phyloP scores from a whole-genome alignment of 2,797 vertebrate genomes.

The Cephalopachus bancanus region DNA sequence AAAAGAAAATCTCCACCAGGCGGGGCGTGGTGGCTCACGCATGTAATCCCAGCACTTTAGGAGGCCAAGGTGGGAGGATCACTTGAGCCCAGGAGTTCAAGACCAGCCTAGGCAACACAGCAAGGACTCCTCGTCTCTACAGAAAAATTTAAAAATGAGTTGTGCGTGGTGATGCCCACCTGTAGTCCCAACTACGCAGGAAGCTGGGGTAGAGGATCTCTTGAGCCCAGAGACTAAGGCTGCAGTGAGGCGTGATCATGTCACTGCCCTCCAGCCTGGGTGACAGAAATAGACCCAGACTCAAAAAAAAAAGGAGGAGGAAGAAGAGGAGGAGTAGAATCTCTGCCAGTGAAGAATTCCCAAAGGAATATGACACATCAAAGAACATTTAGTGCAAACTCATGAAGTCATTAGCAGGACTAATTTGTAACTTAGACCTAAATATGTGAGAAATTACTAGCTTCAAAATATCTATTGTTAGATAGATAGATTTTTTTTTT shows the following conservation, averaged over 20 bases:
- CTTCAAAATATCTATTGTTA: slow-evolving; percentile 11
- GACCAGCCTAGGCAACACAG: neutral
- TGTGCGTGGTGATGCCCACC: neutral
- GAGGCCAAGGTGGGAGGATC: neutral
- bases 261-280: neutral
- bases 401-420: slow-evolving; percentile 49
- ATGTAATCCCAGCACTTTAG: neutral
- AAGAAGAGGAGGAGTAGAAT: too few species aligned
- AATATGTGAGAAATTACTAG: slow-evolving; percentile 20
- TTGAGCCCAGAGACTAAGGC: neutral
- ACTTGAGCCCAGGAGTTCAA: neutral
- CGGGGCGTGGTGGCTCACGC: neutral
- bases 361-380: slow-evolving; percentile 83
- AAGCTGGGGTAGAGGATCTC: neutral
- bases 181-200: neutral
- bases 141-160: neutral
- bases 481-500: too few species aligned
- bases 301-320: neutral
- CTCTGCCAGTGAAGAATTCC: slow-evolving; percentile 71
- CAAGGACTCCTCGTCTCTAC: neutral
- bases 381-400: slow-evolving; percentile 36
- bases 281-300: too few species aligned
- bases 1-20: slow-evolving; percentile 14
- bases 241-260: neutral
- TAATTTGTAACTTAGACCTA: neutral